A percentile compares a stretch with the other conserved stretches of the same genome.
Evolutionary conservation across 2,797 vertebrate genomes (phyloP).

Genomic region (Melanotaenia parkinsoni): DNA sequence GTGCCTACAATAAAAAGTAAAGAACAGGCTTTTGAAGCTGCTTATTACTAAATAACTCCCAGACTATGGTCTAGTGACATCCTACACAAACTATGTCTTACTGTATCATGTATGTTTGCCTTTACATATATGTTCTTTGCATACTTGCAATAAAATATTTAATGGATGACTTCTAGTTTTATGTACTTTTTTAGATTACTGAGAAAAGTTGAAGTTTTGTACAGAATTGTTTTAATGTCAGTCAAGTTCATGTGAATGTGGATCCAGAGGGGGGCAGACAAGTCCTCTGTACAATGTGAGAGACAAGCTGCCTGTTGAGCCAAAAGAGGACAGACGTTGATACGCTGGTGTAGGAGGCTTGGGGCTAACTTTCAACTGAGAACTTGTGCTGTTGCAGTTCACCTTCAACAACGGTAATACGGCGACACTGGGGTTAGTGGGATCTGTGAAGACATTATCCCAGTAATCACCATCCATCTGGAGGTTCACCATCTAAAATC

Average conservation of each 20-base stretch:
- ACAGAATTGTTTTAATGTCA: not conserved
- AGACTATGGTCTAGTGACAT: not conserved
- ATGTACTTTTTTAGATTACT: not conserved
- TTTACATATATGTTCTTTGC: constrained; percentile 3
- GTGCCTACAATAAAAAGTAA: constrained; percentile 49
- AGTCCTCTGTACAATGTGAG: constrained; percentile 35
- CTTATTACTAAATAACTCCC: not conserved
- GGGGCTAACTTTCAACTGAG: constrained; percentile 57
- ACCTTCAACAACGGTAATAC: constrained; percentile 64
- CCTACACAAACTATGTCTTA: too few species aligned
- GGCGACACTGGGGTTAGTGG: constrained; percentile 37
- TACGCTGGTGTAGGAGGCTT: constrained; percentile 46
- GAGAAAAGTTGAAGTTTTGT: not conserved
- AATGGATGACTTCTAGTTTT: constrained; percentile 19
- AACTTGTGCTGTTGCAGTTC: constrained; percentile 50
- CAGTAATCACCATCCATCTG: constrained; percentile 53
- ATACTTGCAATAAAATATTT: constrained; percentile 42
- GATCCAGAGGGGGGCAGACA: constrained; percentile 75
- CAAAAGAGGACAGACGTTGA: constrained; percentile 65
- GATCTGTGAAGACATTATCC: constrained; percentile 58
- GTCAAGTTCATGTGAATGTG: constrained; percentile 23
- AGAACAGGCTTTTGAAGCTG: not conserved
- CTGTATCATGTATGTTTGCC: not conserved
- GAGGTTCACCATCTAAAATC: constrained; percentile 38
- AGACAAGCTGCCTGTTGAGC: constrained; percentile 40